Evolutionary conservation across 2,888 invertebrate genomes (phyloP).

Genomic region (Drosophila tanythrix): DNA sequence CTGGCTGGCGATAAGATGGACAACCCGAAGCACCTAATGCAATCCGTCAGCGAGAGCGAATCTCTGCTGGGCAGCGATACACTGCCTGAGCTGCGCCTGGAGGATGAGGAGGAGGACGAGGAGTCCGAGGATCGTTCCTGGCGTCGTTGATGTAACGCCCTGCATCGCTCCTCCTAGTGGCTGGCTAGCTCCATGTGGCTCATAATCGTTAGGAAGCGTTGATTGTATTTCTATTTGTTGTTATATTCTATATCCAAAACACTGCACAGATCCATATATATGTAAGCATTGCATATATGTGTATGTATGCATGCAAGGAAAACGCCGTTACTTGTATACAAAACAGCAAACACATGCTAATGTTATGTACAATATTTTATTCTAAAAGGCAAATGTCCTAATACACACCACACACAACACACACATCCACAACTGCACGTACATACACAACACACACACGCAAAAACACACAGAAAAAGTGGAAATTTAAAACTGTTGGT

Average conservation of each 20-base stretch:
- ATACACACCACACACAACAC: conserved; percentile 12
- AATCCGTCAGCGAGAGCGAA: conserved; percentile 76
- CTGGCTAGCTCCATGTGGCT: conserved; percentile 52
- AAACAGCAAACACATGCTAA: conserved; percentile 25
- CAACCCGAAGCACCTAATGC: conserved; percentile 65
- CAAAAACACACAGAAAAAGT: conserved; percentile 20
- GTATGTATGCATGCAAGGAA: conserved; percentile 28
- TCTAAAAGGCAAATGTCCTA: conserved; percentile 35
- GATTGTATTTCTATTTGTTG: conserved; percentile 70
- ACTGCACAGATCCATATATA: conserved; percentile 21
- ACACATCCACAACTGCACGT: conserved; percentile 6
- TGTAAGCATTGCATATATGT: conserved; percentile 1
- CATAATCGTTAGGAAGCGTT: conserved; percentile 56
- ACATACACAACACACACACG: background rate
- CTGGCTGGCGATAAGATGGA: conserved; percentile 44
- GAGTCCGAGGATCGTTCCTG: conserved; percentile 94
- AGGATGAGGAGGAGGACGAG: conserved; percentile 94
- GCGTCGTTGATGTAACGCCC: conserved; percentile 90
- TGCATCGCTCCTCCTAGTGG: conserved; percentile 52
- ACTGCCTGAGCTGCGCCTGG: conserved; percentile 89
- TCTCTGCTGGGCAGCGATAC: conserved; percentile 81
- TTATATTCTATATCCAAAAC: conserved; percentile 69
- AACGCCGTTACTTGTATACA: conserved; percentile 47
- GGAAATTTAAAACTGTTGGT: conserved; percentile 47
- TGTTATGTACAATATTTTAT: conserved; percentile 56